Evolutionary conservation across 2,797 vertebrate species (phyloP), one percentile per base, ranked within the genome.

Genomic region (Bradypodion pumilum): DNA sequence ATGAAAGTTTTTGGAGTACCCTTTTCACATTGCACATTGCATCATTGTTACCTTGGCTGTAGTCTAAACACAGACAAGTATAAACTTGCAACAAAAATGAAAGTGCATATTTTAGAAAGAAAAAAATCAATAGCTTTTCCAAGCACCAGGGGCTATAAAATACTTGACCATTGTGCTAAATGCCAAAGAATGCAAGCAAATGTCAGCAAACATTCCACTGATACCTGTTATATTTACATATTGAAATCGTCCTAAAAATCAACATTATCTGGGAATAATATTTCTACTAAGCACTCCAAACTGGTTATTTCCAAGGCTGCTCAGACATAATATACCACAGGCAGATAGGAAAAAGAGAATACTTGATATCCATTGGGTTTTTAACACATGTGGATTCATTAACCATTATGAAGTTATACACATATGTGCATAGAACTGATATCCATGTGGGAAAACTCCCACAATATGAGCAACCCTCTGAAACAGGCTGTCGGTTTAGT

Each of bases 101-200:
- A 44, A 69, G 13, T 76, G 56, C 52, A 86, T 73, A 9, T 70
- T 86, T 69, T 68, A 83, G 74, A 88, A 83, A 52, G 52, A 62
- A 25, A 81, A 81, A 81, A 77, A 85, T 85, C 79, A 85, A 85
- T 85, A 77, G 56, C 74, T 85, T 27, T 81, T 81, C 79, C 25
- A 76, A 49, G 35, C 82, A 89, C 0, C 0, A 87, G 27, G 74
- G 29, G 80, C 52, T 65, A 62, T 35, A 73, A 79, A 78, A 84
- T 15, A 60, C 85, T 3, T 68, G 25, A 60, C 29, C 56, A 87
- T 27, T 63, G 76, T 84, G 75, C 49, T 74, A 62, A 84, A n/a
- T 37, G 4, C 74, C 87, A 76, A 49, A 72, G 46, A 32, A 78
- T 70, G 82, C 44, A 91, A 15, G n/a, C 7, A 42, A 63, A 44